Conservation (phyloP, 2,888 invertebrate species). For the Silvanus unidentatus region DNA sequence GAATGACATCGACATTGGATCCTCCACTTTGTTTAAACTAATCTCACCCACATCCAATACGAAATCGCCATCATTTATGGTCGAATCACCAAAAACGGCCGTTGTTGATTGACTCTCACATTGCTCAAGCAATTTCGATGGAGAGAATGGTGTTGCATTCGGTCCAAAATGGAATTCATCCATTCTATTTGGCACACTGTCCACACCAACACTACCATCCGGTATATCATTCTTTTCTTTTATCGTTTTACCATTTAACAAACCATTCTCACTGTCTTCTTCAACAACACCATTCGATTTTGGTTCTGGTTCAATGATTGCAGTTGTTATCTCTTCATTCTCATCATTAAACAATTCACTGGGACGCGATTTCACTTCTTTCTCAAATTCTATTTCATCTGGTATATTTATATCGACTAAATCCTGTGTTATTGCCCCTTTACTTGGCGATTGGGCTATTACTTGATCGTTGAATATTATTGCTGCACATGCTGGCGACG, state of each 20-base stretch:
- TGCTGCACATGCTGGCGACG: slow-evolving; percentile 43
- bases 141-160: slow-evolving; percentile 50
- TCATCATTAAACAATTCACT: slow-evolving; percentile 44
- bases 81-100: slow-evolving; percentile 50
- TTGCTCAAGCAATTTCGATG: slow-evolving; percentile 42
- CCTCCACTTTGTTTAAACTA: slow-evolving; percentile 47
- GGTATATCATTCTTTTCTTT: slow-evolving; percentile 44
- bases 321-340: too few species aligned
- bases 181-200: slow-evolving; percentile 22
- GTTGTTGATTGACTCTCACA: slow-evolving; percentile 49
- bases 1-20: slow-evolving; percentile 62
- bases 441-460: slow-evolving; percentile 67
- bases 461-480: slow-evolving; percentile 42
- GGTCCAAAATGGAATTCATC: slow-evolving; percentile 60
- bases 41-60: slow-evolving; percentile 8
- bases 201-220: slow-evolving; percentile 35
- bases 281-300: slow-evolving; percentile 52
- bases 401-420: slow-evolving; percentile 54
- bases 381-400: slow-evolving; percentile 58
- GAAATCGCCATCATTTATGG: slow-evolving; percentile 29
- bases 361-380: slow-evolving; percentile 59
- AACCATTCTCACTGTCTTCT: slow-evolving; percentile 28
- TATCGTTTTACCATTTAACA: slow-evolving; percentile 44
- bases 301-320: slow-evolving; percentile 43
- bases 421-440: slow-evolving; percentile 52